Evolutionary conservation across 2,888 invertebrate genomes (phyloP).

Genomic region (Microdon myrmicae): DNA sequence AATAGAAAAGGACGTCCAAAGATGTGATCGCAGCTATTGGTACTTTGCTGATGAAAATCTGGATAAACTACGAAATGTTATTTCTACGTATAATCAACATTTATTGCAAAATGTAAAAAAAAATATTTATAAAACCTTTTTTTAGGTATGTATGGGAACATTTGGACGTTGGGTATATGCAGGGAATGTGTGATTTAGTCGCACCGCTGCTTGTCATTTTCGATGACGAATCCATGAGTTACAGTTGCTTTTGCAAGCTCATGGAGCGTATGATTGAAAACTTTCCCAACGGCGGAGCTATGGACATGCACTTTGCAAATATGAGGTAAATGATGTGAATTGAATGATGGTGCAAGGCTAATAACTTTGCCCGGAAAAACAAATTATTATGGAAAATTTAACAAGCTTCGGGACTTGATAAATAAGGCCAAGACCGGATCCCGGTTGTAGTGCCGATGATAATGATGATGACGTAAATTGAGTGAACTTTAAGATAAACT

Average conservation of each 20-base stretch:
- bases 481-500: no score
- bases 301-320: conserved; percentile 96
- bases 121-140: background rate
- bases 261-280: conserved; percentile 93
- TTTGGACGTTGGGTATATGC: conserved; percentile 93
- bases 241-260: conserved; percentile 89
- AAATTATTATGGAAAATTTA: no score
- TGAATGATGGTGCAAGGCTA: no score
- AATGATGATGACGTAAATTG: no score
- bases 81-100: conserved; percentile 84
- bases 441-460: no score
- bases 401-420: no score
- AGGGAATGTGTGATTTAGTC: conserved; percentile 96
- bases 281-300: conserved; percentile 91
- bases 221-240: conserved; percentile 90
- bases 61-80: conserved; percentile 91
- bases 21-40: conserved; percentile 94
- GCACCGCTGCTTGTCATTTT: conserved; percentile 92
- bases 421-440: no score
- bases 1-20: conserved; percentile 95
- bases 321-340: conserved; percentile 73
- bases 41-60: conserved; percentile 91
- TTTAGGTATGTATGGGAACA: conserved; percentile 95
- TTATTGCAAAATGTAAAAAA: background rate
- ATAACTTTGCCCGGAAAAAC: no score